phyloP scores from a whole-genome alignment of 2,888 invertebrate genomes.

The Melieria omissa region DNA sequence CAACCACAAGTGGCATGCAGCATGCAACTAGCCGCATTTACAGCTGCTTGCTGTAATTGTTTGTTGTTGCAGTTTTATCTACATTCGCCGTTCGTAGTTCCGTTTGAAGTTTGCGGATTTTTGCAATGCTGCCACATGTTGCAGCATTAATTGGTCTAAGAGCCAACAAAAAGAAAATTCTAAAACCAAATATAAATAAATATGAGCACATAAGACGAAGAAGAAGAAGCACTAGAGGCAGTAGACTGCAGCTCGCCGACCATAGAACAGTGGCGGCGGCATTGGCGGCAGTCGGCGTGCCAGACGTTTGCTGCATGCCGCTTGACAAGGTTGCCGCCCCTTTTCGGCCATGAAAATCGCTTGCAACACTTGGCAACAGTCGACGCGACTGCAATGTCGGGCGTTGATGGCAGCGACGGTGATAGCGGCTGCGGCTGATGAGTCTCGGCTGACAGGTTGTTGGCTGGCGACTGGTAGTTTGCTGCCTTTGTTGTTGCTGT shows the following conservation, averaged over 20 bases:
- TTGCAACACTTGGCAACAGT: constrained; percentile 15
- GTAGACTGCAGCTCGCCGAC: too few species aligned
- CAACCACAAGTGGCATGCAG: constrained; percentile 39
- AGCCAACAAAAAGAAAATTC: constrained; percentile 1
- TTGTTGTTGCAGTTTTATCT: constrained; percentile 17
- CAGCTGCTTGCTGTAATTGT: constrained; percentile 28
- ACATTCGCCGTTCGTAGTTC: constrained; percentile 55
- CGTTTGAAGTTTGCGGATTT: constrained; percentile 64
- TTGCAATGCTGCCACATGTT: constrained; percentile 28
- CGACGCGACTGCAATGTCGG: neutral
- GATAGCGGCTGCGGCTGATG: neutral
- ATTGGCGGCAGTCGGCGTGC: constrained; percentile 16
- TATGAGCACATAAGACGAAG: too few species aligned
- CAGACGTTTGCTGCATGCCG: constrained; percentile 4
- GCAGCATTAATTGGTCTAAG: constrained; percentile 26
- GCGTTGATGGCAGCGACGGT: neutral
- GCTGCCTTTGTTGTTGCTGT: too few species aligned
- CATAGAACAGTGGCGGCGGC: too few species aligned
- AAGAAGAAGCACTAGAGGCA: too few species aligned
- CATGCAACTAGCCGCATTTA: constrained; percentile 45
- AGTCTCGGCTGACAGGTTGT: too few species aligned
- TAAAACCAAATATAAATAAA: constrained; percentile 17
- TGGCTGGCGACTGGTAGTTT: too few species aligned
- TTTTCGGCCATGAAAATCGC: constrained; percentile 3
- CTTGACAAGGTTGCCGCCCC: constrained; percentile 15